Evolutionary conservation across 2,113 vertebrate species (phyloP).

Genomic region (Panthera tigris): DNA sequence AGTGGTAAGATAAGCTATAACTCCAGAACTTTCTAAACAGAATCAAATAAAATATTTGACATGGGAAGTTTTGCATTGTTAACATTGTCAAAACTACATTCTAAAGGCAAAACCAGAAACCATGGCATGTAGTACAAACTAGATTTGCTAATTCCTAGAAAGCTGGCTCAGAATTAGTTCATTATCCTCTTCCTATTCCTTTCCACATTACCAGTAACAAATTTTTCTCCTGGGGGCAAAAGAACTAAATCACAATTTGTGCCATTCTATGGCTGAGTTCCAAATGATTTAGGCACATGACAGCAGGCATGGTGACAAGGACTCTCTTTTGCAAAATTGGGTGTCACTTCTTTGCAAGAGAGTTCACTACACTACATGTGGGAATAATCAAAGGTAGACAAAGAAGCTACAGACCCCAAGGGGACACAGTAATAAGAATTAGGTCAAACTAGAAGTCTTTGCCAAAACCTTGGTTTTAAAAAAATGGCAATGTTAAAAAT

Average conservation of each 20-base stretch:
- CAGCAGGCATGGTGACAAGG: background rate
- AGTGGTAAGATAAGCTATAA: background rate
- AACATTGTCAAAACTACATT: background rate
- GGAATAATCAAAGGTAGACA: conserved; percentile 37
- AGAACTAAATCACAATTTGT: background rate
- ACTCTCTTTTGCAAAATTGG: conserved; percentile 9
- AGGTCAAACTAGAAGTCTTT: conserved; percentile 53
- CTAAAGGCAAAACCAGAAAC: background rate
- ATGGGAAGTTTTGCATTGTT: background rate
- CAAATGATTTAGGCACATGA: background rate
- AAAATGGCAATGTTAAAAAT: conserved; percentile 31
- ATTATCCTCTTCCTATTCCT: background rate
- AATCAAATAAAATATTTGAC: background rate
- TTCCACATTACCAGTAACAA: background rate
- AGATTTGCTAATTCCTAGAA: background rate
- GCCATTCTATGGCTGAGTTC: background rate
- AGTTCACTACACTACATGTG: background rate
- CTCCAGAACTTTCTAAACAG: background rate
- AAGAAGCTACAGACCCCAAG: conserved; percentile 22
- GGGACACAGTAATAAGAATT: conserved; percentile 13
- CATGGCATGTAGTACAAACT: background rate
- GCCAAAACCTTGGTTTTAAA: conserved; percentile 24
- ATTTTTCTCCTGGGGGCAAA: background rate
- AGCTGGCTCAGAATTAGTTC: background rate
- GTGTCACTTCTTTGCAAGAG: background rate